Base-by-base conservation (phyloP, 2,113 vertebrate genomes). In the Oncorhynchus mykiss region DNA sequence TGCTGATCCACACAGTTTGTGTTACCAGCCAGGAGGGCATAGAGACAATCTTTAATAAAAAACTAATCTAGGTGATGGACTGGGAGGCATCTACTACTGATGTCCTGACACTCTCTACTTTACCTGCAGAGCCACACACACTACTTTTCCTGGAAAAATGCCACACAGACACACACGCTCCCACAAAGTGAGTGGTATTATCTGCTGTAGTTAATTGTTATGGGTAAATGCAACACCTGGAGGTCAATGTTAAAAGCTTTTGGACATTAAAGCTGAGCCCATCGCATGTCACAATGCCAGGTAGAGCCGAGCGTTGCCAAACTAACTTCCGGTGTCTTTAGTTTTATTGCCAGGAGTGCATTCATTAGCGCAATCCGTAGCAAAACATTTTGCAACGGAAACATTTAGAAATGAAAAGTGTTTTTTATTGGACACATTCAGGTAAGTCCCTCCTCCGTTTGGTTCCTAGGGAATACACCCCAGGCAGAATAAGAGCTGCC, bases 191-290 rank as follows among this genome's bases (percentile, higher is more conserved):
- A 39, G 39, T 39, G 39, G 39, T 9, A 39, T 39, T 39, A 39
- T 39, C 78, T 24, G 5, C 64, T 54, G 59, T 57, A 31, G 71
- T 71, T 54, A 59, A 78, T 64, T 71, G 82, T 85, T 78, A 79
- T 64, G 77, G 64, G 73, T 62, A 75, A 81, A 88, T n/a, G 54
- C 67, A 70, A 27, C 71, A 18, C 5, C 31, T 24, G 62, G 57
- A 77, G 84, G 81, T 84, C 79, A 74, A 71, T 39, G 78, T 79
- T 86, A 87, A 84, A 87, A 87, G 84, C 82, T 87, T 88, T 85
- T 67, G 72, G 73, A 81, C 83, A 83, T 85, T 85, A 87, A 39
- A 68, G 71, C 11, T 73, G 80, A n/a, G 80, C 82, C 18, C 71
- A 25, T 70, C 71, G 71, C 7, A 13, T 45, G 54, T 24, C 20